phyloP scores from a whole-genome alignment of 2,888 invertebrate genomes.

The Dorcus parallelipipedus region DNA sequence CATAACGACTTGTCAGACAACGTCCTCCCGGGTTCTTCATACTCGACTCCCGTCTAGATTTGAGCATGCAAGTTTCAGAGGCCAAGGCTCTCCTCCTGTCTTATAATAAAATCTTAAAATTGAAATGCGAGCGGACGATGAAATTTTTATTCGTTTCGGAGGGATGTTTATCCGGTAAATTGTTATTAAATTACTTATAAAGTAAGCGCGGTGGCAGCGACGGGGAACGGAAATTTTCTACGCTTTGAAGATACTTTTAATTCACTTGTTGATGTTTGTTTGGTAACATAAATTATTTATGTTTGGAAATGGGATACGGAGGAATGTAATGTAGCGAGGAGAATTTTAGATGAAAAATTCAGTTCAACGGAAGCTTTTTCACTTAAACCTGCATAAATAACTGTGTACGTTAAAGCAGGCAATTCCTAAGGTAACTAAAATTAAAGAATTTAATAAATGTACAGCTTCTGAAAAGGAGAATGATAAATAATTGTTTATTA shows the following conservation, averaged over 20 bases:
- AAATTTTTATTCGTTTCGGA: constrained; percentile 3
- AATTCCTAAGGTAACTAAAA: not conserved
- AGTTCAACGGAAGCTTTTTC: too few species aligned
- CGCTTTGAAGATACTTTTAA: too few species aligned
- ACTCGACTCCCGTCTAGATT: constrained; percentile 22
- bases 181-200: not conserved
- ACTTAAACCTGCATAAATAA: too few species aligned
- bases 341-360: too few species aligned
- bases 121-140: not conserved
- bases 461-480: too few species aligned
- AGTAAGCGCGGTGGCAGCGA: not conserved
- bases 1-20: constrained; percentile 31
- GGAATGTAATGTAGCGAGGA: too few species aligned
- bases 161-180: constrained; percentile 1
- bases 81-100: not conserved
- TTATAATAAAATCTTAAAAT: not conserved
- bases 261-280: too few species aligned
- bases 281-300: too few species aligned
- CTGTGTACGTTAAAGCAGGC: too few species aligned
- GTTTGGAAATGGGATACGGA: too few species aligned
- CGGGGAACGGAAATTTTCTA: not conserved
- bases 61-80: constrained; percentile 15
- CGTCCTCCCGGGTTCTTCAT: constrained; percentile 20
- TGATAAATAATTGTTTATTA: too few species aligned
- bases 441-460: not conserved